Evolutionary conservation across 2,797 vertebrate species (phyloP).

Genomic region (Cottoperca gobio): DNA sequence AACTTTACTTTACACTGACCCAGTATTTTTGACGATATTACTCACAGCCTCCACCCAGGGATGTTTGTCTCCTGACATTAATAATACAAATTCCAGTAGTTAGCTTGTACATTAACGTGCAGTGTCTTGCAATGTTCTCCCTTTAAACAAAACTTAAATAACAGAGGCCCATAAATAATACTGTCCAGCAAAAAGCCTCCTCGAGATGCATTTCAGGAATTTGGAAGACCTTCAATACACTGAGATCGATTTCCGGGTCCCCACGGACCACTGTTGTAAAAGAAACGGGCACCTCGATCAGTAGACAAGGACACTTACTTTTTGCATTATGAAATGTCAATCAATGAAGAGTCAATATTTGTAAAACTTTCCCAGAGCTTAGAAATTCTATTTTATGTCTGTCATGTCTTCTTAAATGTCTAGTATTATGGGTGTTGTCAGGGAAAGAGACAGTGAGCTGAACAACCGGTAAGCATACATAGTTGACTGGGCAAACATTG

Average conservation of each 20-base stretch:
- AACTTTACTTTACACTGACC: background rate
- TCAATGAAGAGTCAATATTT: background rate
- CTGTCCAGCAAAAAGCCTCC: background rate
- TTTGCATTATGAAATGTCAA: background rate
- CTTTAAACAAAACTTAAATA: constrained; percentile 5
- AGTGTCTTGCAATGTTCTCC: background rate
- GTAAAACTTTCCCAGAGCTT: background rate
- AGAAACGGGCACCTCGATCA: background rate
- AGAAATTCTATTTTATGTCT: background rate
- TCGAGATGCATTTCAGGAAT: no score
- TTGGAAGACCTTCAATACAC: no score
- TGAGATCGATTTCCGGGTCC: background rate
- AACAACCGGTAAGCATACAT: background rate
- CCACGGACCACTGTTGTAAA: background rate
- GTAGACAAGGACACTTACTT: background rate
- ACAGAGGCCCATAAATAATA: no score
- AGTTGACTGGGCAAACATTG: no score
- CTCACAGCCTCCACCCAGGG: background rate
- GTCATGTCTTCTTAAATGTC: background rate
- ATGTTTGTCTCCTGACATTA: background rate
- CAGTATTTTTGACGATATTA: background rate
- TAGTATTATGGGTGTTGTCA: background rate
- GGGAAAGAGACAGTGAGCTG: background rate
- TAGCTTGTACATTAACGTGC: background rate
- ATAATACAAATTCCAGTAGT: background rate